Percentiles rank a stretch among this genome's conserved stretches.
phyloP scores from a whole-genome alignment of 2,797 vertebrate genomes.

The Cyprinodon diabolis region DNA sequence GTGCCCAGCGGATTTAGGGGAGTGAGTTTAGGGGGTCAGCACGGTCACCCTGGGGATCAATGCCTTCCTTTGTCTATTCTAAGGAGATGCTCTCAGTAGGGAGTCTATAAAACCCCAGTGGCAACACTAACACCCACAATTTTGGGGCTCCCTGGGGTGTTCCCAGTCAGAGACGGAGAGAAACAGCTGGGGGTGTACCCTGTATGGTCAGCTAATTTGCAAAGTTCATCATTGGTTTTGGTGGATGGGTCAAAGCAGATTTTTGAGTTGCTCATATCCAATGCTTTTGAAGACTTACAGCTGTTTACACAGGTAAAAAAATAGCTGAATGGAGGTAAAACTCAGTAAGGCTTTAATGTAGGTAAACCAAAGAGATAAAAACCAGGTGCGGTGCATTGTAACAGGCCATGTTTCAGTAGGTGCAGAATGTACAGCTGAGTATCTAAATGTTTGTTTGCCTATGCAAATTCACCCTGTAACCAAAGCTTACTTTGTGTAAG shows the following conservation, averaged over 20 bases:
- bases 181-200: slow-evolving; percentile 55
- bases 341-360: slow-evolving; percentile 69
- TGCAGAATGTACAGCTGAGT: slow-evolving; percentile 30
- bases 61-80: slow-evolving; percentile 91
- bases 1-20: slow-evolving; percentile 82
- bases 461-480: slow-evolving; percentile 5
- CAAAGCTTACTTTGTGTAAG: not conserved
- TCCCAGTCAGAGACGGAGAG: slow-evolving; percentile 38
- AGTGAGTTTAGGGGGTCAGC: slow-evolving; percentile 94
- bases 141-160: slow-evolving; percentile 75
- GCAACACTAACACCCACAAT: slow-evolving; percentile 87
- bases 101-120: slow-evolving; percentile 86
- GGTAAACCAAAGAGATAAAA: slow-evolving; percentile 5
- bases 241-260: slow-evolving; percentile 19
- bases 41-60: slow-evolving; percentile 93
- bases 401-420: slow-evolving; percentile 45
- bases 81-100: slow-evolving; percentile 95
- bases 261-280: slow-evolving; percentile 6
- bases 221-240: slow-evolving; percentile 26
- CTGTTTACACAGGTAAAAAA: slow-evolving; percentile 71
- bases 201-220: slow-evolving; percentile 24
- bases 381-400: slow-evolving; percentile 77
- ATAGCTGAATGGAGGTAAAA: slow-evolving; percentile 64
- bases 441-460: slow-evolving; percentile 16
- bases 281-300: slow-evolving; percentile 41